Evolutionary conservation across 2,888 invertebrate genomes (phyloP).

Genomic region (Philereme transversata): DNA sequence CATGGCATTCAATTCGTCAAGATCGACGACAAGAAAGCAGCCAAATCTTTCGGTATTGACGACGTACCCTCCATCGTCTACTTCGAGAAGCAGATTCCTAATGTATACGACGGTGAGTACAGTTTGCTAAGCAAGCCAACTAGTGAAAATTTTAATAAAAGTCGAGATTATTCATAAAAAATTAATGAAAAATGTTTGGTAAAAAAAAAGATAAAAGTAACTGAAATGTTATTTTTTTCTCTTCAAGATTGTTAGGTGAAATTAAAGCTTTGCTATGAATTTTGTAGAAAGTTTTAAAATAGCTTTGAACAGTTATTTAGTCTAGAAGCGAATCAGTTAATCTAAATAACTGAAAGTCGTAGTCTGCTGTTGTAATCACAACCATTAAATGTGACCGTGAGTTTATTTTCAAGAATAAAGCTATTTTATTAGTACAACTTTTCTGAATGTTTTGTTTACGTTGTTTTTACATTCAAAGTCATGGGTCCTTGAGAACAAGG

Average conservation of each 20-base stretch:
- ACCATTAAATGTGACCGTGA: constrained; percentile 16
- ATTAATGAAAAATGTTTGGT: too few relatives aligned
- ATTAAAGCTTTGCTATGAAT: too few relatives aligned
- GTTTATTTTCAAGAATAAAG: constrained; percentile 15
- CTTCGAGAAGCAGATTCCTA: constrained; percentile 96
- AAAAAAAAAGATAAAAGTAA: too few relatives aligned
- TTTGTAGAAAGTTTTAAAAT: too few relatives aligned
- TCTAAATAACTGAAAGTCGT: constrained; percentile 1
- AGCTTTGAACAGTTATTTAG: too few relatives aligned
- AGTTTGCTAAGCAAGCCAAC: too few relatives aligned
- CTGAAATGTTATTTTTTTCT: too few relatives aligned
- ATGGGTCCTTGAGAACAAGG: neutral
- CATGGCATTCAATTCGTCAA: constrained; percentile 97
- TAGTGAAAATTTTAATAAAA: too few relatives aligned
- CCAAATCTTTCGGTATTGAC: constrained; percentile 94
- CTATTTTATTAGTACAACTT: neutral
- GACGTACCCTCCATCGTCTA: constrained; percentile 93
- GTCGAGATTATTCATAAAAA: too few relatives aligned
- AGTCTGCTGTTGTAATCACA: constrained; percentile 6
- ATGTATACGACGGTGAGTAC: constrained; percentile 91
- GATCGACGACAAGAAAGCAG: constrained; percentile 94
- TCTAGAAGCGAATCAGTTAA: too few relatives aligned
- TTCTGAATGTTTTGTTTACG: neutral
- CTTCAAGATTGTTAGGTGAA: too few relatives aligned
- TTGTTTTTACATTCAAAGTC: neutral